Conservation (phyloP, 2,888 invertebrate genomes). For the Sphecodes monilicornis region DNA sequence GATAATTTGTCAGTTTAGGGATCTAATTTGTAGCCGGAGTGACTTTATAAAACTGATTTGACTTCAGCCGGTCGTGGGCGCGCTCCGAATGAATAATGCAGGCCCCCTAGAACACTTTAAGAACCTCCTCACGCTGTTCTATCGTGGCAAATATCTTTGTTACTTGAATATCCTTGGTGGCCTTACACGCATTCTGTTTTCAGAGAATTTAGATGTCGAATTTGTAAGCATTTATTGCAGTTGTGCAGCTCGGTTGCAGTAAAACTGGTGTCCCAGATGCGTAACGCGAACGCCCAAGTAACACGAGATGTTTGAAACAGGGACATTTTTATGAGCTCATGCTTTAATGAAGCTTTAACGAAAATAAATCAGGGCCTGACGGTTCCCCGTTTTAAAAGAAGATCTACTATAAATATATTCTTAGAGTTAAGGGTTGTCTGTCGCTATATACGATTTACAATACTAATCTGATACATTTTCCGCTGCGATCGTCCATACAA, state of each 20-base stretch:
- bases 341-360: neutral
- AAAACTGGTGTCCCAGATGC: neutral
- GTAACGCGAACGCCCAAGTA: neutral
- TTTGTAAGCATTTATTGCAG: neutral
- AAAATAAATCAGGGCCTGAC: too few relatives aligned
- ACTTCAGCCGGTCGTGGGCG: neutral
- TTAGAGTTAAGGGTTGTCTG: too few relatives aligned
- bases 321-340: neutral
- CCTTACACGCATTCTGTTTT: neutral
- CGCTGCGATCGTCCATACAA: too few relatives aligned
- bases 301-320: neutral
- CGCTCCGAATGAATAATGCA: conserved; percentile 13
- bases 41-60: conserved; percentile 45
- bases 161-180: neutral
- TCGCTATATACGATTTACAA: too few relatives aligned
- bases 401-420: too few relatives aligned
- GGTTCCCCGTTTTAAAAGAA: too few relatives aligned
- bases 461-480: too few relatives aligned
- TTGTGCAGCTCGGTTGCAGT: neutral
- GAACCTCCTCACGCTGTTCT: too few relatives aligned
- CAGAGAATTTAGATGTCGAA: neutral
- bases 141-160: conserved; percentile 4
- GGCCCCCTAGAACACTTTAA: neutral
- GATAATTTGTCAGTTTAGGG: conserved; percentile 47
- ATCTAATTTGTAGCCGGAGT: conserved; percentile 47